phyloP scores from a whole-genome alignment of 2,797 vertebrate species.

The Todus mexicanus region DNA sequence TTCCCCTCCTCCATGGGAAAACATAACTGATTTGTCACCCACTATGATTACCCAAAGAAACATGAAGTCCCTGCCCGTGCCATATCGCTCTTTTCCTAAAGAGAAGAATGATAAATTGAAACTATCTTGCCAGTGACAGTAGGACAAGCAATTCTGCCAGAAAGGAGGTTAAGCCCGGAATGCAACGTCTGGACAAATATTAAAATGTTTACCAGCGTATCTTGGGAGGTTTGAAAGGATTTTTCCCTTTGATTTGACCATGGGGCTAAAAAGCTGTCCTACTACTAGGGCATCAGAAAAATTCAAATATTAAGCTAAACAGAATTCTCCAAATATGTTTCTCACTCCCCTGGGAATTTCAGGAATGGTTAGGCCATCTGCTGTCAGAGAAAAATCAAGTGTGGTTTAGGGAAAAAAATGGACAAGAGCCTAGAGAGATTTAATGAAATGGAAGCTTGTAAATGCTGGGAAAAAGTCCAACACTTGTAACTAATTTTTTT shows the following conservation, averaged over 20 bases:
- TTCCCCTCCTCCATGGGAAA: not conserved
- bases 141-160: not conserved
- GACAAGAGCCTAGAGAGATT: constrained; percentile 42
- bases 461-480: not conserved
- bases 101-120: not conserved
- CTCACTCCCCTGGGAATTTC: constrained; percentile 21
- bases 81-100: not conserved
- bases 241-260: constrained; percentile 7
- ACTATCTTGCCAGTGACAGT: not conserved
- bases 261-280: constrained; percentile 33
- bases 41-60: not conserved
- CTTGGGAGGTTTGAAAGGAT: not conserved
- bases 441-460: constrained; percentile 60
- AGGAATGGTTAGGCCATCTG: constrained; percentile 52
- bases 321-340: constrained; percentile 59
- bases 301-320: constrained; percentile 8
- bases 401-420: constrained; percentile 34
- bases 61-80: not conserved
- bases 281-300: constrained; percentile 23
- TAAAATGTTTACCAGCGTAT: not conserved
- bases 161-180: not conserved
- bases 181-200: not conserved
- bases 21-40: not conserved
- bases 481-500: not conserved
- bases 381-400: constrained; percentile 45